Conservation (phyloP, 23 tunicate genomes). For the Halocynthia aurantium region DNA sequence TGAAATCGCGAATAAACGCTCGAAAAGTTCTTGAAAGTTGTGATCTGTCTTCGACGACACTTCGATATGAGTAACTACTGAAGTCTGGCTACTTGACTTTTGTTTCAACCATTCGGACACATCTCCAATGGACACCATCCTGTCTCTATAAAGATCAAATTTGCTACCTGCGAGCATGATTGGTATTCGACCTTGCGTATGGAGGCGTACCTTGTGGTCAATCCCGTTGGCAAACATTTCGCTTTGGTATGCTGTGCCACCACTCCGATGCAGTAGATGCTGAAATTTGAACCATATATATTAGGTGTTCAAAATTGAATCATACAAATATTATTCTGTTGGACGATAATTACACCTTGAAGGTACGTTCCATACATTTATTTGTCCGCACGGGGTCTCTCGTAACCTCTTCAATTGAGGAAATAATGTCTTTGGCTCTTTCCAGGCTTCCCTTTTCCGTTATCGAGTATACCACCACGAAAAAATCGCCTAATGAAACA, state of each 20-base stretch:
- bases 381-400: constrained; percentile 20
- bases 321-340: background rate
- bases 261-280: constrained; percentile 1
- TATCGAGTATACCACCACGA: constrained; percentile 57
- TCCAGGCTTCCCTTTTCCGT: constrained; percentile 38
- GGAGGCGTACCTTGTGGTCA: constrained; percentile 6
- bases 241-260: background rate
- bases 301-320: background rate
- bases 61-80: constrained; percentile 32
- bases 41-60: constrained; percentile 44
- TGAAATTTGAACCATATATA: background rate
- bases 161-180: constrained; percentile 63
- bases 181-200: constrained; percentile 19
- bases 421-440: constrained; percentile 52
- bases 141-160: constrained; percentile 25
- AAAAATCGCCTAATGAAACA: constrained; percentile 45
- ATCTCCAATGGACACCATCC: constrained; percentile 8
- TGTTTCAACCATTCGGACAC: constrained; percentile 38
- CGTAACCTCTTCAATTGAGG: constrained; percentile 34
- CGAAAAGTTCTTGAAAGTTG: constrained; percentile 59
- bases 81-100: background rate
- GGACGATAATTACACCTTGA: background rate
- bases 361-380: constrained; percentile 13
- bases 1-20: constrained; percentile 44
- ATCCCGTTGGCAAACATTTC: constrained; percentile 1